phyloP scores from a whole-genome alignment of 2,113 vertebrate genomes.

The Gallinago jamesoni region DNA sequence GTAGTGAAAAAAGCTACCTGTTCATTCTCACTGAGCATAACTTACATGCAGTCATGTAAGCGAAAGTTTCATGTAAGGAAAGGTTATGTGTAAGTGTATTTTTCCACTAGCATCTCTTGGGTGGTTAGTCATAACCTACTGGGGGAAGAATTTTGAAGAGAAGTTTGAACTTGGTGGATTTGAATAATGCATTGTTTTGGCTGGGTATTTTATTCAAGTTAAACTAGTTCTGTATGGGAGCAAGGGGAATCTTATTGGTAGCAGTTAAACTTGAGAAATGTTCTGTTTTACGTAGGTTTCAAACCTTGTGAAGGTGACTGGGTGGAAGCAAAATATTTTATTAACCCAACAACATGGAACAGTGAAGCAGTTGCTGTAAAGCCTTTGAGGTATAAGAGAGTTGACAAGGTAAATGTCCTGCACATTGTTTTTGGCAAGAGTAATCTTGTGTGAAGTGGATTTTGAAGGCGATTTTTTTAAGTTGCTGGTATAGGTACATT shows the following conservation, averaged over 20 bases:
- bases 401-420: constrained; percentile 79
- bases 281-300: constrained; percentile 76
- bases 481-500: neutral
- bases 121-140: neutral
- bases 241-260: neutral
- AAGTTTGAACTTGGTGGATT: neutral
- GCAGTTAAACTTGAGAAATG: neutral
- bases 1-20: neutral
- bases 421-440: neutral
- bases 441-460: neutral
- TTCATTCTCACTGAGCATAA: neutral
- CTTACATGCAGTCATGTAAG: neutral
- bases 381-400: constrained; percentile 87
- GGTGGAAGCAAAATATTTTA: constrained; percentile 89
- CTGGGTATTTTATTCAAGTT: neutral
- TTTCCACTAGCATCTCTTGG: neutral
- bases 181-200: neutral
- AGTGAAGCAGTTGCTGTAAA: constrained; percentile 84
- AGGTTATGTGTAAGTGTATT: neutral
- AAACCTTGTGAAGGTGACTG: constrained; percentile 90
- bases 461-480: neutral
- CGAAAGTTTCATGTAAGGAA: neutral
- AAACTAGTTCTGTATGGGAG: neutral
- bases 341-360: constrained; percentile 79
- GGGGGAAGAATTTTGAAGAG: neutral